Base-by-base conservation (phyloP, 2,888 invertebrate genomes). In the Norana najaformis region DNA sequence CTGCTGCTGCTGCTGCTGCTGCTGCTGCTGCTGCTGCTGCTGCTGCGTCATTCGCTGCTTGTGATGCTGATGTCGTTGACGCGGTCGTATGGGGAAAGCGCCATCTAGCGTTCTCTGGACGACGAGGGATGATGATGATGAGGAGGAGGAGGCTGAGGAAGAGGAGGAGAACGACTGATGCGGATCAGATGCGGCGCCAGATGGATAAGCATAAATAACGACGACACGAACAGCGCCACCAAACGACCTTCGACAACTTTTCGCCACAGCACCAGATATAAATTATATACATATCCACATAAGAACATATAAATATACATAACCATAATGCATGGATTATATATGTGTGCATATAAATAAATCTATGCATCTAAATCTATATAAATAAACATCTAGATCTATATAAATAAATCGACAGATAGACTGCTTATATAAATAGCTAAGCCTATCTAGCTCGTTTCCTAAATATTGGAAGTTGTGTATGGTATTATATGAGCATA, bases 141-240 rank as follows among this genome's bases (percentile, higher is more conserved):
- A n/a, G n/a, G n/a, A n/a, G 6, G n/a, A 23, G 4, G 69, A n/a
- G n/a, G 69, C 20, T 3, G 47, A 47, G 20, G 47, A 23, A 11
- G 23, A 23, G 23, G 69, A n/a, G n/a, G 69, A n/a, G 5, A n/a
- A n/a, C 8, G 69, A n/a, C 69, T n/a, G 69, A 69, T 69, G 69
- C 69, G 69, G 69, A 69, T 69, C 69, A 69, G 69, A 69, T 69
- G 69, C 69, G 69, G 69, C 69, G 69, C 69, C 69, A 69, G 69
- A 69, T 69, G 69, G 69, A 69, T 69, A 69, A 69, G n/a, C 69
- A 69, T 69, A 69, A 69, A 69, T 69, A n/a, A 69, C 6, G 69
- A 69, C 69, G 69, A 69, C 69, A 69, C 69, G 69, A 69, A 69
- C n/a, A n/a, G 69, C n/a, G 69, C 30, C 69, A 69, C 69, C 69